Conservation (phyloP, 2,888 invertebrate genomes). For the Drosophila flavopinicola region DNA sequence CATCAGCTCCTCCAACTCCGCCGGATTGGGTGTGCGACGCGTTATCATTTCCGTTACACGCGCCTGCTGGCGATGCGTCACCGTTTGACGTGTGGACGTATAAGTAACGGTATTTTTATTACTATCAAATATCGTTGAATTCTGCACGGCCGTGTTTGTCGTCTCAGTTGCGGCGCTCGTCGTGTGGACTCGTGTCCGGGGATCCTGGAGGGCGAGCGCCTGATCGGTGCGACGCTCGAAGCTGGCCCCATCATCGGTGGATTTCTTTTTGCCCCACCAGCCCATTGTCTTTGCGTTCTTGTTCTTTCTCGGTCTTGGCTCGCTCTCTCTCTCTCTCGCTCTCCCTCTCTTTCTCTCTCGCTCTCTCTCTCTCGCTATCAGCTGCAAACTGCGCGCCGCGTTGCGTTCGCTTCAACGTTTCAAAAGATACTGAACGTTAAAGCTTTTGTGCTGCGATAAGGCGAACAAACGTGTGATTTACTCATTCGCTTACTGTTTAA, state of each 20-base stretch:
- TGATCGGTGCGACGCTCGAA: slow-evolving; percentile 4
- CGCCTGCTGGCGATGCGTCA: slow-evolving; percentile 79
- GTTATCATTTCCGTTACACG: slow-evolving; percentile 73
- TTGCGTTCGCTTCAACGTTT: slow-evolving; percentile 11
- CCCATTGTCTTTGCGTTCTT: slow-evolving; percentile 21
- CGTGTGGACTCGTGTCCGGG: slow-evolving; percentile 74
- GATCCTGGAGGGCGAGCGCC: slow-evolving; percentile 74
- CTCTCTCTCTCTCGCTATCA: not conserved
- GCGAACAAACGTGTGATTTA: not conserved
- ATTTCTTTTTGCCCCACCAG: slow-evolving; percentile 41
- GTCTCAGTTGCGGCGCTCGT: slow-evolving; percentile 77
- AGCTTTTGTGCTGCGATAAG: slow-evolving; percentile 29
- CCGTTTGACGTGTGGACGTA: slow-evolving; percentile 75
- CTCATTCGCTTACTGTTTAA: slow-evolving; percentile 8
- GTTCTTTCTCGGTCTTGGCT: not conserved
- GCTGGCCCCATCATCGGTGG: slow-evolving; percentile 17
- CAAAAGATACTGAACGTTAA: slow-evolving; percentile 22
- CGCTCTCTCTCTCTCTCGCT: not conserved
- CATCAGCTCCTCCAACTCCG: slow-evolving; percentile 73
- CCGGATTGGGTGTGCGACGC: slow-evolving; percentile 72
- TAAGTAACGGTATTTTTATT: slow-evolving; percentile 72
- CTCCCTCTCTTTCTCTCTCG: not conserved
- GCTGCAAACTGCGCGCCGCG: not conserved
- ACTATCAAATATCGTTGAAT: slow-evolving; percentile 74
- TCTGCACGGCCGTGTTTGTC: slow-evolving; percentile 78